These are phyloP conservation scores for Euwallacea fornicatus DNA, from an alignment of 1,140 invertebrate genomes.

Conservation along the genomic window DNA sequence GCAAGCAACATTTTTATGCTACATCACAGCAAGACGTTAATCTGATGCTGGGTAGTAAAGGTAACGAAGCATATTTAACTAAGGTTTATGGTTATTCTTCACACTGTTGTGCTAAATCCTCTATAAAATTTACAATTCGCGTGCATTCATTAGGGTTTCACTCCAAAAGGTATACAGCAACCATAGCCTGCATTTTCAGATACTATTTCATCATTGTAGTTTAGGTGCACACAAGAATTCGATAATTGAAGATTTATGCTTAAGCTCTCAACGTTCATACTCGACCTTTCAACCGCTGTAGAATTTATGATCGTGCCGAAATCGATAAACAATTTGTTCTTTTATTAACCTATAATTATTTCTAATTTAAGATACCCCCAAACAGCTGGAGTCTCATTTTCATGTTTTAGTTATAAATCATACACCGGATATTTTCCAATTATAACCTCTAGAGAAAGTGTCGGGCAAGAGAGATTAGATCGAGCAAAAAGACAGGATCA, in stretches of 20 bases:
- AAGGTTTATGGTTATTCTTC: conserved; percentile 10
- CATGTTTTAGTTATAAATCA: conserved; percentile 25
- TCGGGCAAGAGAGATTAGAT: background rate
- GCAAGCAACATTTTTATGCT: conserved; percentile 9
- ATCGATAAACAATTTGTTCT: conserved; percentile 17
- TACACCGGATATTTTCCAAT: background rate
- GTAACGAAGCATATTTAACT: conserved; percentile 5
- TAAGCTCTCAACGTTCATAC: background rate
- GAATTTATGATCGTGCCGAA: conserved; percentile 21
- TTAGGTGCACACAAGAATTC: background rate
- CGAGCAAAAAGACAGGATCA: too few species aligned
- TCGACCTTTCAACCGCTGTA: conserved; percentile 2
- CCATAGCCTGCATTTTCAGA: too few species aligned
- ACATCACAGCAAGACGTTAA: conserved; percentile 22
- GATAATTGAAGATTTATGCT: too few species aligned
- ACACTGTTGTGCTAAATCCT: conserved; percentile 28
- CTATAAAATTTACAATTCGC: conserved; percentile 26
- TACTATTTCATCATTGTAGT: background rate
- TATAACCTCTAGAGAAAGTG: background rate
- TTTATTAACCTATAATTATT: conserved; percentile 16
- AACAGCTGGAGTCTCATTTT: conserved; percentile 20
- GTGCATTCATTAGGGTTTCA: background rate
- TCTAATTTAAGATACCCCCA: conserved; percentile 19
- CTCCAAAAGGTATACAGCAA: background rate
- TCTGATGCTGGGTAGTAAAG: too few species aligned